These are phyloP conservation scores for Apogon hyalosoma DNA, from an alignment of 2,797 vertebrate species.

Conservation along the genomic window DNA sequence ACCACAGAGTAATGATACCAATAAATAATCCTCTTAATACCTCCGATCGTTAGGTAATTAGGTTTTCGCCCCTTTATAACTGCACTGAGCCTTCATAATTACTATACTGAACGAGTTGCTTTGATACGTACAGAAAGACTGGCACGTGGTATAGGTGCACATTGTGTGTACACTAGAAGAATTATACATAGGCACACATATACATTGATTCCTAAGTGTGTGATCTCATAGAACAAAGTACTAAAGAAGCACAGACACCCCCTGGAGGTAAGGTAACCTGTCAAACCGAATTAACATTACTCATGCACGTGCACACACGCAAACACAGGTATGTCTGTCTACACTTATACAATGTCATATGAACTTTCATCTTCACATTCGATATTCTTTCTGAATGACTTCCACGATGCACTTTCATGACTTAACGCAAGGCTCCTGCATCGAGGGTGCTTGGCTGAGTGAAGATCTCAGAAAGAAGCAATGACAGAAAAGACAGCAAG, in stretches of 20 bases:
- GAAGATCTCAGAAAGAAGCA: constrained; percentile 41
- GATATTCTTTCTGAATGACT: constrained; percentile 64
- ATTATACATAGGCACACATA: too few species aligned
- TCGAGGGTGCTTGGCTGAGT: constrained; percentile 50
- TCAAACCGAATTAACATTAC: constrained; percentile 42
- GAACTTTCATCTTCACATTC: constrained; percentile 63
- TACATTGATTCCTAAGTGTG: background rate
- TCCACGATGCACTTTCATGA: constrained; percentile 45
- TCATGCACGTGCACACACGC: constrained; percentile 17
- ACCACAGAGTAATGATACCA: background rate
- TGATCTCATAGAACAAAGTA: constrained; percentile 6
- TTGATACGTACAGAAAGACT: too few species aligned
- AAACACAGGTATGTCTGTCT: constrained; percentile 45
- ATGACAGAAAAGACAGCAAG: constrained; percentile 34
- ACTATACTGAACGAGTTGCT: too few species aligned
- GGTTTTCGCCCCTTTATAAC: background rate
- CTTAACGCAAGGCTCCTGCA: constrained; percentile 39
- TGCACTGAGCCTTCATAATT: too few species aligned
- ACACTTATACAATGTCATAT: constrained; percentile 58
- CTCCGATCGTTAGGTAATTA: background rate
- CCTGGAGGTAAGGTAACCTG: constrained; percentile 29
- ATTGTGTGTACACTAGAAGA: too few species aligned
- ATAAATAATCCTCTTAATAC: background rate
- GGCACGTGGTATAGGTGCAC: too few species aligned
- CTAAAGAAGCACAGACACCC: constrained; percentile 13